Conservation (phyloP, 2,113 vertebrate genomes). For the Donacobius atricapilla region DNA sequence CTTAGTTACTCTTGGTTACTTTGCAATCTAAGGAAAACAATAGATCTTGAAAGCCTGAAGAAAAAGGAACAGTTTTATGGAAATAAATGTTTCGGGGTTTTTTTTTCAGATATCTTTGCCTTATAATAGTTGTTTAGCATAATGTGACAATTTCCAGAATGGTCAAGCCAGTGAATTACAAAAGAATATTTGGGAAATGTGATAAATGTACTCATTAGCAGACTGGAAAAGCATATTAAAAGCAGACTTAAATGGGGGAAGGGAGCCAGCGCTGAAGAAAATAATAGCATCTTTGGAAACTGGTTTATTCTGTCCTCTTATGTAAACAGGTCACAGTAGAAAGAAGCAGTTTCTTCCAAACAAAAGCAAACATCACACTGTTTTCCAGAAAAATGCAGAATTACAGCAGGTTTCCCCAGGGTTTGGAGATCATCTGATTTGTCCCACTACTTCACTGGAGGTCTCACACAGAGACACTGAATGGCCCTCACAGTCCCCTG, state of each 20-base stretch:
- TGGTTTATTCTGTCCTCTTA: not conserved
- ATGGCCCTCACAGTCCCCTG: not conserved
- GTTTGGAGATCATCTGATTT: not conserved
- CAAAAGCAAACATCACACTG: not conserved
- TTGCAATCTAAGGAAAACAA: not conserved
- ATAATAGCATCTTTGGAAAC: not conserved
- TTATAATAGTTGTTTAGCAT: not conserved
- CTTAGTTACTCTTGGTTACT: not conserved
- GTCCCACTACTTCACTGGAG: not conserved
- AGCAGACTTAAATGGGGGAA: not conserved
- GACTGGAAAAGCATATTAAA: not conserved
- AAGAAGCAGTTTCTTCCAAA: not conserved
- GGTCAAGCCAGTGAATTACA: not conserved
- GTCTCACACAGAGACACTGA: not conserved
- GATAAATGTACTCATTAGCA: not conserved
- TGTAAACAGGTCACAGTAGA: not conserved
- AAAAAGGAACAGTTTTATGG: not conserved
- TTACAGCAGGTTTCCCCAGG: not conserved
- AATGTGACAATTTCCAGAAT: not conserved
- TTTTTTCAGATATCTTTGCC: not conserved
- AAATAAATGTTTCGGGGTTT: not conserved
- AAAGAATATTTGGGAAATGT: not conserved
- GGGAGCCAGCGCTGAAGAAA: not conserved
- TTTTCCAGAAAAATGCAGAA: not conserved
- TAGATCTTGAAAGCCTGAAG: not conserved